Conservation (phyloP, 2,113 vertebrate genomes). For the Albula goreensis region DNA sequence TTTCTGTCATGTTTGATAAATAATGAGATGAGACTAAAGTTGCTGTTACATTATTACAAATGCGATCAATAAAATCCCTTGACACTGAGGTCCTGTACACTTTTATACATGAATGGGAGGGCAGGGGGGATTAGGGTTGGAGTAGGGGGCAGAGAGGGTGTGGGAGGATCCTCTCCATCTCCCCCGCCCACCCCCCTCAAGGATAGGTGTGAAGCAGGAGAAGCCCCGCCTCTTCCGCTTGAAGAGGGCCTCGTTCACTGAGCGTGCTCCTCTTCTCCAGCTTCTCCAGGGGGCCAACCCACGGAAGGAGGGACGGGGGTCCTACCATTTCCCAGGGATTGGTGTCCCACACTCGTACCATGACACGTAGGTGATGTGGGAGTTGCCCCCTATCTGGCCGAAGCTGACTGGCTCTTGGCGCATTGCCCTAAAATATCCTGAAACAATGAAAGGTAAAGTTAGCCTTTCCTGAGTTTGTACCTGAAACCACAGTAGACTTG, state of each 20-base stretch:
- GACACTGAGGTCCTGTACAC: slow-evolving; percentile 63
- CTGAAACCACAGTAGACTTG: no score
- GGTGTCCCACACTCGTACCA: slow-evolving; percentile 96
- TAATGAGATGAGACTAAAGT: slow-evolving; percentile 73
- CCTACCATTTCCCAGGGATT: slow-evolving; percentile 95
- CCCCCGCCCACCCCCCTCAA: neutral
- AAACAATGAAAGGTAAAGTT: slow-evolving; percentile 15
- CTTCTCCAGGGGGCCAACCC: slow-evolving; percentile 23
- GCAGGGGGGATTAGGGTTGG: slow-evolving; percentile 32
- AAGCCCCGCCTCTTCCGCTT: slow-evolving; percentile 16
- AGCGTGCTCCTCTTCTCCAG: slow-evolving; percentile 23
- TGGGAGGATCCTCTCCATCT: no score
- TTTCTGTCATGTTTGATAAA: slow-evolving; percentile 76
- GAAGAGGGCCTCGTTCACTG: slow-evolving; percentile 36
- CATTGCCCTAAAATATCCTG: slow-evolving; percentile 88
- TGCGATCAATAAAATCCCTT: slow-evolving; percentile 70
- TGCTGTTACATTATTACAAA: slow-evolving; percentile 66
- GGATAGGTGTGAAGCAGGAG: slow-evolving; percentile 19
- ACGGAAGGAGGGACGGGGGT: neutral
- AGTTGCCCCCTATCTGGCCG: slow-evolving; percentile 85
- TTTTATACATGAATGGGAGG: slow-evolving; percentile 60
- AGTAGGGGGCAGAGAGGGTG: slow-evolving; percentile 4
- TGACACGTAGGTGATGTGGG: slow-evolving; percentile 85
- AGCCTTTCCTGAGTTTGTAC: no score
- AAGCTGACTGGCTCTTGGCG: slow-evolving; percentile 92